Base-by-base conservation (phyloP, 2,888 invertebrate species). In the Onthophagus sagittarius region DNA sequence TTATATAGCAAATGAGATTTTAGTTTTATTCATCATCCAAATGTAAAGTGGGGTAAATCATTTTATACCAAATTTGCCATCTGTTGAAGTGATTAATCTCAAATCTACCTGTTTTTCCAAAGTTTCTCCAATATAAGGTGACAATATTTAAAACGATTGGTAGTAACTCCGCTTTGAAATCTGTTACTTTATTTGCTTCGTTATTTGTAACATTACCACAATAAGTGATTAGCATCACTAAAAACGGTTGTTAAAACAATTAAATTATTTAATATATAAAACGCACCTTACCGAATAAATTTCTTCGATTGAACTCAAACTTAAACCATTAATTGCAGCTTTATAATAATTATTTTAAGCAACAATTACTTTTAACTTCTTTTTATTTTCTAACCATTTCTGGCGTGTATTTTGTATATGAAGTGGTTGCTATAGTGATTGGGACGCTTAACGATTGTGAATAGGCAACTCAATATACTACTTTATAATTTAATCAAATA, bases 301-400 rank as follows among this genome's bases (percentile, higher is more conserved):
- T 85, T 98, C 98, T 84, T 98, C 98, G 32, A 95, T 92, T 79
- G 93, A 94, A 84, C 93, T 94, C 98, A 98, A 99, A 78, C 94
- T 94, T 11, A 97, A 93, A 84, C 97, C 96, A 75, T 94, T 93
- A 9, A 96, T 93, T n/a, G 94, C 90, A 79, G 93, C 93, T 75
- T 87, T 87, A 84, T 94, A 93, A 73, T 93, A 91, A 15, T 92
- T 90, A 80, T 92, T 93, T 81, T 93, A 93, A 78, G 92, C 91
- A 75, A 93, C 85, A 63, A 92, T 91, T 78, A 93, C 91, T 89
- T 96, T 95, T 77, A 96, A 88, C 84, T 93, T 91, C 96, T 96
- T 96, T 80, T 71, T 71, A n/a, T n/a, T n/a, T n/a, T n/a, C n/a
- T n/a, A n/a, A n/a, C 6, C 23, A 2, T 23, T 23, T 32, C 31